Evolutionary conservation across 2,888 invertebrate genomes (phyloP).

Genomic region (Torymus texanus): DNA sequence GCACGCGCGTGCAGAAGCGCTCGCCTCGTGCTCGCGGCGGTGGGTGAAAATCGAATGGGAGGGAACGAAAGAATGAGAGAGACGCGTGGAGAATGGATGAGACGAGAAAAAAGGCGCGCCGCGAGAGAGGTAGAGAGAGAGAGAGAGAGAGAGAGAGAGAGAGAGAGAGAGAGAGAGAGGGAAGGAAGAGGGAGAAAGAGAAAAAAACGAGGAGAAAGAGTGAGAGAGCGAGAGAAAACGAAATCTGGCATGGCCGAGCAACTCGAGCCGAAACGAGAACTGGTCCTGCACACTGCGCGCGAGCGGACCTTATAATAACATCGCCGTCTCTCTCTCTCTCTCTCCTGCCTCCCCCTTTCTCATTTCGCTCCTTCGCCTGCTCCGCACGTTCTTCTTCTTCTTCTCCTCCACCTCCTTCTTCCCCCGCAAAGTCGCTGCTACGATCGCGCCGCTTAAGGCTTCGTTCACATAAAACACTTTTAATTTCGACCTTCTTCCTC

Average conservation of each 20-base stretch:
- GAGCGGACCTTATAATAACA: slow-evolving; percentile 61
- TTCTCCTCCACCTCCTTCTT: slow-evolving; percentile 36
- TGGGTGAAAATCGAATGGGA: slow-evolving; percentile 55
- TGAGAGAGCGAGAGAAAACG: slow-evolving; percentile 15
- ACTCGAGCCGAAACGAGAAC: slow-evolving; percentile 56
- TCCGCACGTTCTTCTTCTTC: slow-evolving; percentile 43
- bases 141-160: slow-evolving; percentile 16
- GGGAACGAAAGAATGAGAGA: slow-evolving; percentile 21
- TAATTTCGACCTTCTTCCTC: slow-evolving; percentile 27
- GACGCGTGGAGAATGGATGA: slow-evolving; percentile 30
- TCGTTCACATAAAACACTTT: slow-evolving; percentile 40
- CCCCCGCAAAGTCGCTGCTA: not conserved
- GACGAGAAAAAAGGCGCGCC: slow-evolving; percentile 21
- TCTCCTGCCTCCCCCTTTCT: slow-evolving; percentile 51
- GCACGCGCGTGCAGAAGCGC: not conserved
- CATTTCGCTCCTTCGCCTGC: slow-evolving; percentile 4
- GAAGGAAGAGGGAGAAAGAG: slow-evolving; percentile 15
- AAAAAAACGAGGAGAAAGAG: slow-evolving; percentile 12
- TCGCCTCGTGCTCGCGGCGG: slow-evolving; percentile 28
- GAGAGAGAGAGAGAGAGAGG: slow-evolving; percentile 10
- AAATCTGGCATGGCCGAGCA: slow-evolving; percentile 52
- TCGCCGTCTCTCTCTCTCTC: slow-evolving; percentile 58
- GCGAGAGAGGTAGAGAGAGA: slow-evolving; percentile 23
- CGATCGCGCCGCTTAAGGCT: slow-evolving; percentile 8
- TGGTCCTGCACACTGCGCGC: slow-evolving; percentile 56